Evolutionary conservation across 2,888 invertebrate genomes (phyloP), one percentile per base, ranked within the genome.

Genomic region (Ormyrus pomaceus): DNA sequence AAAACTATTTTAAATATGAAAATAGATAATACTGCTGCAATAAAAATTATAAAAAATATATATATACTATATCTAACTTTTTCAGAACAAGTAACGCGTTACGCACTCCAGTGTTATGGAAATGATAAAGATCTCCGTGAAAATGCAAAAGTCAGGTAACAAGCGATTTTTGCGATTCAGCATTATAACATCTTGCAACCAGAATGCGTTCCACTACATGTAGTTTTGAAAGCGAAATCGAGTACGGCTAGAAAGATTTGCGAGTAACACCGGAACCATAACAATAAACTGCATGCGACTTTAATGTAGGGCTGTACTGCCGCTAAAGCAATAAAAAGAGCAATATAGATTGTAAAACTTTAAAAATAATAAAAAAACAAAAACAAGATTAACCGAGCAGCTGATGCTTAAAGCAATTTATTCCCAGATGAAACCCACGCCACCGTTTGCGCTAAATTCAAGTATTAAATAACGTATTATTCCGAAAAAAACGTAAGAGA

Each of bases 271-370:
- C 19, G n/a, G 19, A 74, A n/a, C 34, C 76, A 71, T 80, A 84
- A 83, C 81, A 78, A 86, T 87, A 87, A 34, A 77, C 86, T 88
- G 88, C 89, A 89, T 89, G 72, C 62, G 88, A 87, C 82, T 88
- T 59, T 59, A 65, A 88, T 84, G 87, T 89, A 89, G 88, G 87
- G 88, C 88, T 87, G 85, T 86, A 87, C 87, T 86, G 88, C 87
- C 87, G 85, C 84, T 84, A 86, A 88, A 89, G 89, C 89, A 89
- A 90, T 89, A 90, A 86, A 87, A 89, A 88, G 87, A 90, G 89
- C 89, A 89, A 89, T 89, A 89, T 90, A 89, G 84, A 83, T 85
- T 86, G 48, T 59, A 71, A 71, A 61, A 51, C 19, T 62, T 72
- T 64, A 64, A 59, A 78, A 84, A 82, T 71, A 59, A 56, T 53